Percentiles rank a stretch among this genome's conserved stretches.
Conservation (phyloP, 2,888 invertebrate genomes). For the Cephalotes varians region DNA sequence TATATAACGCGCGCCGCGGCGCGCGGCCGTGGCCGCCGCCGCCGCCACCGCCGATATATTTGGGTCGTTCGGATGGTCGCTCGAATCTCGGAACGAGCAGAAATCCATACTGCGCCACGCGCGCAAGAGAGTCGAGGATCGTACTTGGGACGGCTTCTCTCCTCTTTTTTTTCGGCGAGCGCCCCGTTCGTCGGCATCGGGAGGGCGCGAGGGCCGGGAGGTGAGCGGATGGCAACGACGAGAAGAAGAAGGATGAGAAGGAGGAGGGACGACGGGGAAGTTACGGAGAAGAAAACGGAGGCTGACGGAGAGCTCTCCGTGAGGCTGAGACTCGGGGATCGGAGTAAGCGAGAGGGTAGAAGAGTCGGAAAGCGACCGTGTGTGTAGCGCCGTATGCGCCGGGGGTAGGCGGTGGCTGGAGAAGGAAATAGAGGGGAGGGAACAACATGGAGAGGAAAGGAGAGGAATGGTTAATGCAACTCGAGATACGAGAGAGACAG, state of each 20-base stretch:
- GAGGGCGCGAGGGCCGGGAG: background rate
- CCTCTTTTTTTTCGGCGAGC: conserved; percentile 33
- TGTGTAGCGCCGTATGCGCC: conserved; percentile 31
- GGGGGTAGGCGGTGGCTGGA: conserved; percentile 15
- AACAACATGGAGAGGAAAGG: conserved; percentile 10
- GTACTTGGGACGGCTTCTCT: conserved; percentile 55
- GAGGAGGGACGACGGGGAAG: conserved; percentile 14
- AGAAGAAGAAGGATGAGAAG: conserved; percentile 29
- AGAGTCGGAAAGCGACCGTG: conserved; percentile 36
- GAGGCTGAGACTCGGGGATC: conserved; percentile 16
- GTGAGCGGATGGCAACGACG: background rate
- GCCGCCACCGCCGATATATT: conserved; percentile 60
- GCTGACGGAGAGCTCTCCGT: conserved; percentile 28
- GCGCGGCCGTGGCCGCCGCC: conserved; percentile 21
- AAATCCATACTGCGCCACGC: conserved; percentile 57
- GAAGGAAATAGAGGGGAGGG: conserved; percentile 10
- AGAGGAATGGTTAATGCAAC: conserved; percentile 45
- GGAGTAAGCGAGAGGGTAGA: conserved; percentile 5
- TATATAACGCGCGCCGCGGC: conserved; percentile 55
- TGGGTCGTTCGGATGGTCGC: conserved; percentile 56
- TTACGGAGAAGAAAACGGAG: conserved; percentile 37
- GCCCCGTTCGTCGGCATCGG: conserved; percentile 9
- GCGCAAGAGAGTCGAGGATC: conserved; percentile 51
- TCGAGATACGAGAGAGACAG: conserved; percentile 30
- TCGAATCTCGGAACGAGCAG: conserved; percentile 55